These are phyloP conservation scores for Lycodopsis pacificus DNA, from an alignment of 2,797 vertebrate genomes.

Conservation along the genomic window DNA sequence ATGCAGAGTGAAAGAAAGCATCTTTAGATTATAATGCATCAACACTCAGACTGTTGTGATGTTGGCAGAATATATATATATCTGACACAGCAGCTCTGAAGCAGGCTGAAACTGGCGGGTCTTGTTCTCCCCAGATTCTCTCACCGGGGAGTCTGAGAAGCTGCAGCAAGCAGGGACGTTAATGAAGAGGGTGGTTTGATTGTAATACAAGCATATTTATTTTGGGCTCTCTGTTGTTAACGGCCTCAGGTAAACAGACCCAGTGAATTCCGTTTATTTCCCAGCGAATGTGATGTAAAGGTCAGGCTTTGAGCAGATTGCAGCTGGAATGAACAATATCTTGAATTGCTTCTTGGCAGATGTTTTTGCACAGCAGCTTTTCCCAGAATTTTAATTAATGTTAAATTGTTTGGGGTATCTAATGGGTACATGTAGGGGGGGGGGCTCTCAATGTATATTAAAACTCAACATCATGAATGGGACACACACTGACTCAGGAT, in stretches of 20 bases:
- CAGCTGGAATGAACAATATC: constrained; percentile 43
- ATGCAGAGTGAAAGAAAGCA: constrained; percentile 12
- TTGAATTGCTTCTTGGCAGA: constrained; percentile 46
- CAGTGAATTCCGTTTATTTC: constrained; percentile 52
- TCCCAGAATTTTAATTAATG: constrained; percentile 22
- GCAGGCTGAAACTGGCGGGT: constrained; percentile 13
- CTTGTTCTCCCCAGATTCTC: constrained; percentile 27
- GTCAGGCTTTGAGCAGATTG: constrained; percentile 51
- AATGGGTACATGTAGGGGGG: not conserved
- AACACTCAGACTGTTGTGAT: constrained; percentile 18
- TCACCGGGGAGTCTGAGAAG: constrained; percentile 25
- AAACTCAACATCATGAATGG: not conserved
- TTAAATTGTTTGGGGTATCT: constrained; percentile 6
- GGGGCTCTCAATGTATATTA: not conserved
- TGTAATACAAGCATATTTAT: constrained; percentile 57
- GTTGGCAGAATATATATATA: constrained; percentile 17
- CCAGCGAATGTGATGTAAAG: constrained; percentile 55
- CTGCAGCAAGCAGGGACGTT: constrained; percentile 28
- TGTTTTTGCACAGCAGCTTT: constrained; percentile 27
- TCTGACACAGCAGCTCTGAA: constrained; percentile 32
- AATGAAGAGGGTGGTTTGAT: constrained; percentile 54
- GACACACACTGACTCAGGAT: not conserved
- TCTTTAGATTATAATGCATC: constrained; percentile 5
- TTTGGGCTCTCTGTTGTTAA: constrained; percentile 51
- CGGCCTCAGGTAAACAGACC: constrained; percentile 50